phyloP scores from a whole-genome alignment of 2,797 vertebrate species.

The Hipposideros larvatus region DNA sequence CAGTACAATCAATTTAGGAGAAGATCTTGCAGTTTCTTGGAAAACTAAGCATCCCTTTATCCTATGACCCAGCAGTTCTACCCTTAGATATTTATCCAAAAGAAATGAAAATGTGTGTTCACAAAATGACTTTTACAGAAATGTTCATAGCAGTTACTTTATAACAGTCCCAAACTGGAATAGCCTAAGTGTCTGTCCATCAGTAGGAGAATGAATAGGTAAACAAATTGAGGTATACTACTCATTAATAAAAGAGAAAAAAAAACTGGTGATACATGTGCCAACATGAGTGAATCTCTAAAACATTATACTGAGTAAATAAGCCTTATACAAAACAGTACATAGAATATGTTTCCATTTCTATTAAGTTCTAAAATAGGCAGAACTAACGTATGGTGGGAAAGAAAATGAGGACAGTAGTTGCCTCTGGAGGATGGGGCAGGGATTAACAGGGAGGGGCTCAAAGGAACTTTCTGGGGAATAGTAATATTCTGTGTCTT shows the following conservation, averaged over 20 bases:
- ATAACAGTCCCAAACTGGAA: not conserved
- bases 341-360: not conserved
- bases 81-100: not conserved
- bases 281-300: not conserved
- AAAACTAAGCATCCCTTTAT: not conserved
- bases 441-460: not conserved
- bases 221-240: not conserved
- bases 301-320: not conserved
- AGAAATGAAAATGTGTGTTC: slow-evolving; percentile 17
- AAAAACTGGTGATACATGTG: not conserved
- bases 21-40: slow-evolving; percentile 27
- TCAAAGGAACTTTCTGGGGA: not conserved
- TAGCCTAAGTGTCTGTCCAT: not conserved
- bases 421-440: not conserved
- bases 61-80: not conserved
- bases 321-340: not conserved
- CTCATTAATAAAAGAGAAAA: not conserved
- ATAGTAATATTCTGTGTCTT: not conserved
- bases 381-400: not conserved
- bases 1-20: not conserved
- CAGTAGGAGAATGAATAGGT: not conserved
- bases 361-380: not conserved
- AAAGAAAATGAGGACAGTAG: not conserved
- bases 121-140: not conserved
- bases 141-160: not conserved